Conservation (phyloP, 2,113 vertebrate genomes). For the Protobothrops flavoviridis region DNA sequence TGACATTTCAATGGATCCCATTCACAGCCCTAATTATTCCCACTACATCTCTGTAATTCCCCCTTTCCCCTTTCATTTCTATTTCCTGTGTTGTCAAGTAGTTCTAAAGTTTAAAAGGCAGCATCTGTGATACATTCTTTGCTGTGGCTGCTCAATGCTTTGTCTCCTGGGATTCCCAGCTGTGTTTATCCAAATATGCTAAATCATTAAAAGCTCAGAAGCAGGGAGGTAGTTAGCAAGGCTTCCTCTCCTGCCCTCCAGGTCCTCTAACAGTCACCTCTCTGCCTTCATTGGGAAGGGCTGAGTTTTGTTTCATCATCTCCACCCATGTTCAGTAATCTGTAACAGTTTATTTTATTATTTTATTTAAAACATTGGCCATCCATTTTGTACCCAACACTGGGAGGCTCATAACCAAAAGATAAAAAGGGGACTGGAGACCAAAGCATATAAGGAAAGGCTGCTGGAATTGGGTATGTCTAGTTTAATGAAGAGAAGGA, state of each 20-base stretch:
- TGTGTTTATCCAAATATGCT: not conserved
- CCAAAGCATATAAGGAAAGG: no score
- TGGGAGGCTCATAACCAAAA: not conserved
- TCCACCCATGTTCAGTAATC: no score
- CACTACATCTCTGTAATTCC: not conserved
- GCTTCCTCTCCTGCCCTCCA: not conserved
- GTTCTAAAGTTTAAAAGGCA: not conserved
- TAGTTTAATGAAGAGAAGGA: no score
- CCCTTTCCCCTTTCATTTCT: not conserved
- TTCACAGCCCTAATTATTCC: accelerated
- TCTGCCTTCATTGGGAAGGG: not conserved
- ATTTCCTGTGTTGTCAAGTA: not conserved
- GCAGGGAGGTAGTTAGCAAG: not conserved
- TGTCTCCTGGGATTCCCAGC: not conserved
- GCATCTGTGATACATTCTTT: not conserved
- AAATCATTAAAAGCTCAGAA: not conserved
- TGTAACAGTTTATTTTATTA: not conserved
- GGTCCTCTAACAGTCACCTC: not conserved
- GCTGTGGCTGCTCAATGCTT: not conserved
- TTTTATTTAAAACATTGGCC: not conserved
- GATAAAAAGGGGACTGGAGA: not conserved
- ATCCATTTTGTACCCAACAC: not conserved
- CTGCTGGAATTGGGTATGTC: no score
- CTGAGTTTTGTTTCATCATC: not conserved
- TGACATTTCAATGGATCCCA: not conserved